Base-by-base conservation (phyloP, 1,140 invertebrate species). In the Zaprionus tsacasi region DNA sequence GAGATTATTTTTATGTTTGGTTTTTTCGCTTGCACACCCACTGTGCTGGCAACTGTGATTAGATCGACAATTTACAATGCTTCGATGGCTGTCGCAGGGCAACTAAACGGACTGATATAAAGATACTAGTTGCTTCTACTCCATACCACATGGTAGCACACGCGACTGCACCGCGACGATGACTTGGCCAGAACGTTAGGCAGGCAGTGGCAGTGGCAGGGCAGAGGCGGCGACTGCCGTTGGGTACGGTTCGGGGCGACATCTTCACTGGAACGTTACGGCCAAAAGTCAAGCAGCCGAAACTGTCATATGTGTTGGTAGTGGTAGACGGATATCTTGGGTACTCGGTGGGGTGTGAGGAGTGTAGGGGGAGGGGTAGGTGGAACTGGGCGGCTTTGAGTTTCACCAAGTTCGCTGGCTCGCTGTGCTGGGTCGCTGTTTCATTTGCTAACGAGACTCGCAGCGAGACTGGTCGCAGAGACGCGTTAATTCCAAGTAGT, bases 11-110 rank as follows among this genome's bases (percentile, higher is more conserved):
- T 45, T 50, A 10, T 21, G 17, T 25, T 11, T 6, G 27, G 2
- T 27, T 8, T 52, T 43, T 30, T 61, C 17, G 11, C 45, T 17
- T 25, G 35, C 43, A 25, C 55, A 12, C 17, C 45, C 63, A 71
- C 64, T 75, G 76, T 64, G 52, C 56, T 38, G n/a, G 69, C 60
- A 55, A 30, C 59, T 76, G 48, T 79, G 90, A 91, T 91, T 91
- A 91, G 90, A 91, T 91, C 77, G 78, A 63, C 76, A 82, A 91
- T 91, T 91, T 82, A 77, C 76, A 78, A 88, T 81, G 90, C 57
- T 83, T 91, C 86, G 90, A 88, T 91, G 86, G 74, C 72, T 82
- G 79, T 90, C 82, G 81, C 63, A 79, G 68, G 75, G 82, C 73
- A 70, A 71, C 82, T 72, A 59, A 64, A 66, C 21, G 54, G 17